phyloP scores from a whole-genome alignment of 2,113 vertebrate genomes.

The Ellobius talpinus region DNA sequence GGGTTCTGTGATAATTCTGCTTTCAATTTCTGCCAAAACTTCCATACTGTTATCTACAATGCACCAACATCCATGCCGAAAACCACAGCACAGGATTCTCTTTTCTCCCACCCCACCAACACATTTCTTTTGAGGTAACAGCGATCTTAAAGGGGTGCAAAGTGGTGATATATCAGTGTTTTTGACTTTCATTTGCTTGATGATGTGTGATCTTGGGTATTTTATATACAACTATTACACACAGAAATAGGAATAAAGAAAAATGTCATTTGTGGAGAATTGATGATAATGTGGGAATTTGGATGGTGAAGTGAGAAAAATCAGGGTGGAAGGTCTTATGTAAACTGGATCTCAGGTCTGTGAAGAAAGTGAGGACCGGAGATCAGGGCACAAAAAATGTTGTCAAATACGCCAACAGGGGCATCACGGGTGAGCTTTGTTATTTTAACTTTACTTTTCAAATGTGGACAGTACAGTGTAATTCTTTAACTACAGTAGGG shows the following conservation, averaged over 20 bases:
- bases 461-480: neutral
- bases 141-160: neutral
- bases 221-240: neutral
- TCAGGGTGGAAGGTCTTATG: neutral
- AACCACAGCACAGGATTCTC: neutral
- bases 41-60: neutral
- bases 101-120: neutral
- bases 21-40: neutral
- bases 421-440: neutral
- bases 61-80: neutral
- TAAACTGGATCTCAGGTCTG: neutral
- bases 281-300: neutral
- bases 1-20: neutral
- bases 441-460: constrained; percentile 18
- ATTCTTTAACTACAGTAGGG: neutral
- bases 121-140: neutral
- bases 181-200: neutral
- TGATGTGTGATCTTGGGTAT: neutral
- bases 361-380: neutral
- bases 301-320: neutral
- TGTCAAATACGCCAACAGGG: neutral
- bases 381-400: neutral
- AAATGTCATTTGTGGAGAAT: neutral
- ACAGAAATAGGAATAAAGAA: neutral
- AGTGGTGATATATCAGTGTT: neutral